Evolutionary conservation across 2,113 vertebrate species (phyloP).

Genomic region (Datnioides undecimradiatus): DNA sequence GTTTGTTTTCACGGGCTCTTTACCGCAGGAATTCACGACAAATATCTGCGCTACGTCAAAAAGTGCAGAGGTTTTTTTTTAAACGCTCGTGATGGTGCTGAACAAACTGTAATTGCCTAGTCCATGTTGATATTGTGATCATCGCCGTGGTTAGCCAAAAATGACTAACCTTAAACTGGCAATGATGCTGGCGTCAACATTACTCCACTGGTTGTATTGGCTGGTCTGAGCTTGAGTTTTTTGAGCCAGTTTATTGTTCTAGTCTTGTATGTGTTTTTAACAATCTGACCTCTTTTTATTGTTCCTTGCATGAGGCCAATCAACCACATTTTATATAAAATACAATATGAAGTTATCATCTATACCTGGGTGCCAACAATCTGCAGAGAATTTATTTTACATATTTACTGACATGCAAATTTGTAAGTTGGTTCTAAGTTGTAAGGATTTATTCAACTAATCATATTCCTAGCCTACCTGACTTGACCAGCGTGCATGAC

Average conservation of each 20-base stretch:
- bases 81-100: not conserved
- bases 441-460: constrained; percentile 14
- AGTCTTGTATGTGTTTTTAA: not conserved
- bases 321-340: not conserved
- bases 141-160: not conserved
- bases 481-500: too few relatives aligned
- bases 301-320: not conserved
- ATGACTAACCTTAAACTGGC: not conserved
- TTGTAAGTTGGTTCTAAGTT: constrained; percentile 15
- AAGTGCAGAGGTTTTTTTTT: constrained; percentile 36
- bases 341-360: not conserved
- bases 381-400: constrained; percentile 41
- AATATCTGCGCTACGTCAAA: too few relatives aligned
- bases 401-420: constrained; percentile 53
- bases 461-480: too few relatives aligned
- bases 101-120: not conserved
- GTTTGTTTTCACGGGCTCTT: not conserved
- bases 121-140: not conserved
- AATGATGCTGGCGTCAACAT: not conserved
- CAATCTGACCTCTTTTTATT: not conserved
- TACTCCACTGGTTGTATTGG: not conserved
- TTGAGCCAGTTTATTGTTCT: not conserved
- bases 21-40: constrained; percentile 15
- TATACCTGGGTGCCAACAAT: not conserved
- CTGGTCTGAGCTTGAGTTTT: not conserved